phyloP scores from a whole-genome alignment of 2,113 vertebrate genomes.

The Caloenas nicobarica region DNA sequence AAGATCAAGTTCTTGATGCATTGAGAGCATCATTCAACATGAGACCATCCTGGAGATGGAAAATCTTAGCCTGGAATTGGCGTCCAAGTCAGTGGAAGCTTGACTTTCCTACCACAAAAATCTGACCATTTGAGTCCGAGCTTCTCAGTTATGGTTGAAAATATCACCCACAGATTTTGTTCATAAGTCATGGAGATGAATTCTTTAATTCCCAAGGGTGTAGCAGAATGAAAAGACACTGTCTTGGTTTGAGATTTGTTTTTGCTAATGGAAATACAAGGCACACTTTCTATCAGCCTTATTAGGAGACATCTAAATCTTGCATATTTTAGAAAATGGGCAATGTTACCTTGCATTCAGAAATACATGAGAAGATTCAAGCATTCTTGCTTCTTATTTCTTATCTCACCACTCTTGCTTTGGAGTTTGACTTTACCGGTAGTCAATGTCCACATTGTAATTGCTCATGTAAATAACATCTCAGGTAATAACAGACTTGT shows the following conservation, averaged over 20 bases:
- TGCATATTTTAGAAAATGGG: not conserved
- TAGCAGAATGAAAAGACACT: not conserved
- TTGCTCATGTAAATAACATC: not conserved
- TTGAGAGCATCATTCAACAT: slow-evolving; percentile 26
- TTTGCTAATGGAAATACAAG: not conserved
- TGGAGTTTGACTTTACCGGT: not conserved
- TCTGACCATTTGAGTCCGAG: not conserved
- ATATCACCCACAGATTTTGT: not conserved
- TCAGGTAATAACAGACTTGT: not conserved
- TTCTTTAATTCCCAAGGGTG: not conserved
- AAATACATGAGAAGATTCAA: not conserved
- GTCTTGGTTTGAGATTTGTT: not conserved
- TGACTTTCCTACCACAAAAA: slow-evolving; percentile 46
- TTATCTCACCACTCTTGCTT: not conserved
- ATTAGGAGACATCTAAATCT: not conserved
- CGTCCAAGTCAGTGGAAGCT: slow-evolving; percentile 10
- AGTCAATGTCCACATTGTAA: not conserved
- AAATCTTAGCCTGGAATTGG: slow-evolving; percentile 52
- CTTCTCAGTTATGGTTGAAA: slow-evolving; percentile 2
- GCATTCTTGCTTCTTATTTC: not conserved
- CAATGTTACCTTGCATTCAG: not conserved
- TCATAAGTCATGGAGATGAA: not conserved
- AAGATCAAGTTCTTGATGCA: not conserved
- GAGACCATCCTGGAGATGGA: slow-evolving; percentile 33
- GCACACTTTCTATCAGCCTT: not conserved